A percentile compares a stretch with the other conserved stretches of the same genome.
Conservation (phyloP, 2,113 vertebrate species). For the Charadrius vociferus region DNA sequence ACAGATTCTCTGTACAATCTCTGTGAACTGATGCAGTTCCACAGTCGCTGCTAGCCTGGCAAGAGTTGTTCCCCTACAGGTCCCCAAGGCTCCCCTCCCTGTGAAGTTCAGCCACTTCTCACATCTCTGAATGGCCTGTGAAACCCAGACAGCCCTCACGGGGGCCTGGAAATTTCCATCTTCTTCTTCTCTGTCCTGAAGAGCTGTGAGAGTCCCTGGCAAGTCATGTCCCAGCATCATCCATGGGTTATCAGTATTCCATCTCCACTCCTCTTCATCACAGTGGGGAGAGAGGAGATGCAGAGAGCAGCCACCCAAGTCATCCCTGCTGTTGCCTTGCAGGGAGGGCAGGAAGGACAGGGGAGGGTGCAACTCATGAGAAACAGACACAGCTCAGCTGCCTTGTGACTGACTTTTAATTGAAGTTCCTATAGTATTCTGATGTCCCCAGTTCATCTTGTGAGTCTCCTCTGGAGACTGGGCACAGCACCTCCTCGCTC, state of each 20-base stretch:
- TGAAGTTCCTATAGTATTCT: not conserved
- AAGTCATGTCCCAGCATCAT: not conserved
- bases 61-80: accelerated
- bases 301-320: not conserved
- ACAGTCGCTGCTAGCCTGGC: not conserved
- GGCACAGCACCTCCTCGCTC: not conserved
- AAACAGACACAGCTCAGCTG: not conserved
- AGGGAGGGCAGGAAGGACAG: not conserved
- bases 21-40: not conserved
- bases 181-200: not conserved
- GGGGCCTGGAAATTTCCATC: not conserved
- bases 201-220: not conserved
- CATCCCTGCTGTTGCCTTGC: too few species aligned
- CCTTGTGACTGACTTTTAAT: not conserved
- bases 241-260: not conserved
- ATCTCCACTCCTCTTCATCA: not conserved
- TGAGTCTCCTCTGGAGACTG: not conserved
- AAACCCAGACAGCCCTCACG: not conserved
- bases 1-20: too few species aligned
- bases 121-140: not conserved
- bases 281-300: not conserved
- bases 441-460: not conserved
- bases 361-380: accelerated
- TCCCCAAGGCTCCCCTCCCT: not conserved
- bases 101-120: not conserved